Conservation (phyloP, 2,797 vertebrate genomes). For the Anabacerthia variegaticeps region DNA sequence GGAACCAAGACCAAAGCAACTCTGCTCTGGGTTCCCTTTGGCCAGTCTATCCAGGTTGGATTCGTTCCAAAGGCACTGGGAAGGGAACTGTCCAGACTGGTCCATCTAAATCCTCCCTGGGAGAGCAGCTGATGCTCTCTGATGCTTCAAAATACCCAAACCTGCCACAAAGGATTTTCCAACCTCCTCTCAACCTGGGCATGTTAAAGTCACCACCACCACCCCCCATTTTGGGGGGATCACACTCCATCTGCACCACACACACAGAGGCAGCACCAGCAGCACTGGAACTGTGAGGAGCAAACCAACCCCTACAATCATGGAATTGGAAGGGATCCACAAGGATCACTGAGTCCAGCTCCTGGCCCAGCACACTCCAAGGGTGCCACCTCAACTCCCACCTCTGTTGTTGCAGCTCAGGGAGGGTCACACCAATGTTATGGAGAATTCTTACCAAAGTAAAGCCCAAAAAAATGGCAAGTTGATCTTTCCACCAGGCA, state of each 20-base stretch:
- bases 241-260: too few species aligned
- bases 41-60: background rate
- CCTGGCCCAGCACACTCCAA: background rate
- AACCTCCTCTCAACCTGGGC: background rate
- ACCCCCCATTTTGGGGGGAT: accelerated
- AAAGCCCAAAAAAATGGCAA: background rate
- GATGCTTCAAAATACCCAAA: background rate
- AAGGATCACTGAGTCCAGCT: background rate
- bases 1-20: background rate
- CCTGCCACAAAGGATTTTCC: background rate
- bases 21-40: background rate
- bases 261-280: background rate
- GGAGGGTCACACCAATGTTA: background rate
- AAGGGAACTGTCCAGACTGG: background rate
- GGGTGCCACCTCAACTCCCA: background rate
- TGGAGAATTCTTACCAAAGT: background rate
- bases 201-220: background rate
- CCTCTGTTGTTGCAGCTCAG: background rate
- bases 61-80: background rate
- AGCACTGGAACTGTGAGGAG: background rate
- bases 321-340: background rate
- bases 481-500: background rate
- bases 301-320: background rate
- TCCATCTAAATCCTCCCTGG: background rate
- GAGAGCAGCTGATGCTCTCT: background rate